These are phyloP conservation scores for Amphipyra tragopoginis DNA, from an alignment of 2,888 invertebrate species.

Conservation along the genomic window DNA sequence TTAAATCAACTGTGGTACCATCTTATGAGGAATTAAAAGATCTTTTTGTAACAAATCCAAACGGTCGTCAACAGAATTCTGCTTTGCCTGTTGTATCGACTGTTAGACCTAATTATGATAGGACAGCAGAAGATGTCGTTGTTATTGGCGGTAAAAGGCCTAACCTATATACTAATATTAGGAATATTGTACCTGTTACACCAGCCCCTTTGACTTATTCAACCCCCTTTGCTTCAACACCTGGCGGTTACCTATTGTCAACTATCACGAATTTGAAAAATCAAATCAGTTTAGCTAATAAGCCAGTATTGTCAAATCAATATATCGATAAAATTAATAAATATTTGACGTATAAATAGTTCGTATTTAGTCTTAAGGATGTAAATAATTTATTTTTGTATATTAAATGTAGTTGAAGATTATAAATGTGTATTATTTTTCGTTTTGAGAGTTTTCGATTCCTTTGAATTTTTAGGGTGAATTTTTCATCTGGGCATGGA, in stretches of 20 bases:
- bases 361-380: constrained; percentile 31
- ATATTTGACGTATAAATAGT: constrained; percentile 76
- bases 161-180: constrained; percentile 74
- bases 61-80: constrained; percentile 60
- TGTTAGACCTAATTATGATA: constrained; percentile 65
- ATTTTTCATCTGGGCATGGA: too few relatives aligned
- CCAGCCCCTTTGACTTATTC: constrained; percentile 28
- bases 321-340: constrained; percentile 83
- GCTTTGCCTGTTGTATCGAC: constrained; percentile 63
- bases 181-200: constrained; percentile 60
- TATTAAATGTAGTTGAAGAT: constrained; percentile 37
- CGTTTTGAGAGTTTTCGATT: too few relatives aligned
- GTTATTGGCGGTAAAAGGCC: constrained; percentile 70
- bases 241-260: constrained; percentile 73
- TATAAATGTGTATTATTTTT: not conserved
- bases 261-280: constrained; percentile 78
- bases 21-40: constrained; percentile 73
- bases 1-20: constrained; percentile 64
- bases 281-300: constrained; percentile 67
- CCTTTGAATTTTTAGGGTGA: too few relatives aligned
- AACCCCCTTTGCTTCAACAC: constrained; percentile 62
- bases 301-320: constrained; percentile 74
- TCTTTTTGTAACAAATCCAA: constrained; percentile 67
- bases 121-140: constrained; percentile 72
- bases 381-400: constrained; percentile 58